Base-by-base conservation (phyloP, 2,888 invertebrate species). In the Drosophila neotestacea region DNA sequence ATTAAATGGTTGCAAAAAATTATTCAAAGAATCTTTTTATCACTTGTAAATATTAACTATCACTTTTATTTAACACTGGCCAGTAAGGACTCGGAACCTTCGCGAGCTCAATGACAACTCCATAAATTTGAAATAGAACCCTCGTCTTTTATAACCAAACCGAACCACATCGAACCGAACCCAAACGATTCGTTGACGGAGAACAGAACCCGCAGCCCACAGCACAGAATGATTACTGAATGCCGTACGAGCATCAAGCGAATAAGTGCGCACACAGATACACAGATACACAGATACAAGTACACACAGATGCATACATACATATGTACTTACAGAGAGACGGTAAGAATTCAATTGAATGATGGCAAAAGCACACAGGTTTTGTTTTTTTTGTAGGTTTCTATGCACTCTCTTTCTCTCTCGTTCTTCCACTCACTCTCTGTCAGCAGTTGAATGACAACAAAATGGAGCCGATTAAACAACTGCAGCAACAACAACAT, bases 161-260 rank as follows among this genome's bases (percentile, higher is more conserved):
- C 60, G 56, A 75, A 63, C 48, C 56, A 51, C 67, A 65, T 48
- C 60, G 78, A 63, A 64, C 55, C 58, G 52, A 63, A 47, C 47
- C 52, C 27, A 30, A 32, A 32, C 56, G 63, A 63, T 11, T 58
- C 59, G 52, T 67, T 44, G 67, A 54, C 86, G 66, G 82, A 88
- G 84, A 88, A 72, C 71, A 71, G 84, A 81, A 86, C 81, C 73
- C 91, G 89, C 86, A 84, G 84, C 85, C 88, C 85, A 87, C 88
- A 85, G 91, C 89, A 90, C 91, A 89, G 81, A 91, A 89, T 87
- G 91, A 89, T 90, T 82, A 92, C 92, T 92, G 85, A 92, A 89
- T 77, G 78, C 72, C 70, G 63, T 69, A 71, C 81, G 73, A 80
- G 78, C 87, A 89, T 76, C 78, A 72, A 60, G 68, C 72, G 68